Percentiles rank a stretch among this genome's conserved stretches.
phyloP scores from a whole-genome alignment of 1,140 invertebrate genomes.

The Pararge aegeria region DNA sequence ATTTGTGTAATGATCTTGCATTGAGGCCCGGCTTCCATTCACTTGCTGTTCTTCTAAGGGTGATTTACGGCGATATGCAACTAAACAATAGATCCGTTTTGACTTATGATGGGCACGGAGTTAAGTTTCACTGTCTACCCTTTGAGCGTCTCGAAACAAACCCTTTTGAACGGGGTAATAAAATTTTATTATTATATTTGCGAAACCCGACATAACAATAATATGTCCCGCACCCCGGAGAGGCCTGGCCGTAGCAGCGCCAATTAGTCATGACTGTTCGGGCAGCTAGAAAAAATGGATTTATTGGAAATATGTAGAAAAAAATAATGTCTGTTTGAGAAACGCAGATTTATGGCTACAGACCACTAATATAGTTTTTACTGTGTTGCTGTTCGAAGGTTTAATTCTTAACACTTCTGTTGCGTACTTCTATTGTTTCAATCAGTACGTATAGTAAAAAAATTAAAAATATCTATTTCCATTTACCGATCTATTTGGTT shows the following conservation, averaged over 20 bases:
- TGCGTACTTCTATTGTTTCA: background rate
- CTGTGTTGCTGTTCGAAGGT: background rate
- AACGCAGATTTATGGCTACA: constrained; percentile 49
- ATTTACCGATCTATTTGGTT: too few relatives aligned
- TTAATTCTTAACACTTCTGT: constrained; percentile 24
- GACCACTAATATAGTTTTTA: constrained; percentile 22
- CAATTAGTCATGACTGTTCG: constrained; percentile 63
- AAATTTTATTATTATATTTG: constrained; percentile 78
- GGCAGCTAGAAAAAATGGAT: constrained; percentile 42
- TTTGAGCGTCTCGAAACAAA: constrained; percentile 63
- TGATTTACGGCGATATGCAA: constrained; percentile 75
- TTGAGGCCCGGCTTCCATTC: constrained; percentile 61
- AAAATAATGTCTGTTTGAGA: constrained; percentile 58
- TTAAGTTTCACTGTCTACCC: constrained; percentile 63
- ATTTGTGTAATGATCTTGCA: constrained; percentile 77
- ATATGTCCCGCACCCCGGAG: constrained; percentile 54
- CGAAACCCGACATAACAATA: constrained; percentile 63
- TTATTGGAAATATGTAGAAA: constrained; percentile 46
- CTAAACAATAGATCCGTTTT: constrained; percentile 68
- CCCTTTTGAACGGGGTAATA: constrained; percentile 76
- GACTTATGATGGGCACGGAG: constrained; percentile 58
- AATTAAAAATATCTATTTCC: too few relatives aligned
- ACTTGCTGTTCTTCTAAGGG: constrained; percentile 50
- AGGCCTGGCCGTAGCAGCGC: constrained; percentile 39
- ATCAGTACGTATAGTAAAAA: too few relatives aligned